These are phyloP conservation scores for Pentalonia nigronervosa DNA, from an alignment of 1,140 invertebrate species.

Conservation along the genomic window DNA sequence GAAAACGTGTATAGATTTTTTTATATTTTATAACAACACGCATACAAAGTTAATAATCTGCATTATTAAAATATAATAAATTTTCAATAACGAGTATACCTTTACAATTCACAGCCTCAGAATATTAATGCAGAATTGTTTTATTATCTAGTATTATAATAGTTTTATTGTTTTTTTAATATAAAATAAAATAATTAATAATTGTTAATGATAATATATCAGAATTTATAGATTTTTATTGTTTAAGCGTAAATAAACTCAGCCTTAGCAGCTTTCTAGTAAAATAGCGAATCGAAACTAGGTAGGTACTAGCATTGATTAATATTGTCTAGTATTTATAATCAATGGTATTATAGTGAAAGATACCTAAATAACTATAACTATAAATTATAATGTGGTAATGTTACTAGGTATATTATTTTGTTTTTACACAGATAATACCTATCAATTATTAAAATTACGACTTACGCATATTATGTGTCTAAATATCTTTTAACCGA, in stretches of 20 bases:
- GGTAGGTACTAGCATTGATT: too few relatives aligned
- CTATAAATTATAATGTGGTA: background rate
- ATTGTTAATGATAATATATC: too few relatives aligned
- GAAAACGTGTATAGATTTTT: background rate
- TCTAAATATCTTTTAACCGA: background rate
- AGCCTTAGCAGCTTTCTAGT: too few relatives aligned
- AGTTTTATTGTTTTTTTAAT: background rate
- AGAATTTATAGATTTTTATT: too few relatives aligned
- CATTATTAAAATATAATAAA: background rate
- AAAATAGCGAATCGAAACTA: too few relatives aligned
- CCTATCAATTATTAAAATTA: background rate
- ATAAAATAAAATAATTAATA: too few relatives aligned
- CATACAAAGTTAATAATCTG: background rate
- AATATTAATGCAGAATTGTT: background rate
- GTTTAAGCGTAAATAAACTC: too few relatives aligned
- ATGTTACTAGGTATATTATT: background rate
- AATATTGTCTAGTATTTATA: too few relatives aligned
- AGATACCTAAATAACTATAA: too few relatives aligned
- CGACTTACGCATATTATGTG: background rate
- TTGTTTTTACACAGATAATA: background rate
- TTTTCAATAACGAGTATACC: background rate
- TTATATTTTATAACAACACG: background rate
- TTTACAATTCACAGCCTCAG: background rate
- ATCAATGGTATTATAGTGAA: too few relatives aligned
- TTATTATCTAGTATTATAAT: background rate